Evolutionary conservation across 1,140 invertebrate species (phyloP).

Genomic region (Lerema accius): DNA sequence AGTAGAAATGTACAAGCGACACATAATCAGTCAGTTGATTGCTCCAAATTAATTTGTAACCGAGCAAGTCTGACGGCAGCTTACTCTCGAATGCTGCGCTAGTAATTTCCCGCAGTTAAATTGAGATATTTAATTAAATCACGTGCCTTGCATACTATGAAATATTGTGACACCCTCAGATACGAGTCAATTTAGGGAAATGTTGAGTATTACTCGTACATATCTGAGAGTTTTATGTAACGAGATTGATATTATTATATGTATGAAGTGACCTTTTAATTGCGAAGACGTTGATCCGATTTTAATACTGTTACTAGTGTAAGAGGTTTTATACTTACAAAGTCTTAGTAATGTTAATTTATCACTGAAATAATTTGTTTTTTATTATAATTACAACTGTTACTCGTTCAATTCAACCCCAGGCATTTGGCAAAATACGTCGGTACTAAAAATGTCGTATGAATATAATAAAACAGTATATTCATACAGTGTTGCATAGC

Average conservation of each 20-base stretch:
- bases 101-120: constrained; percentile 15
- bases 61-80: constrained; percentile 1
- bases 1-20: neutral
- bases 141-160: constrained; percentile 13
- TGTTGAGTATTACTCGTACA: neutral
- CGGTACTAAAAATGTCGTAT: too few relatives aligned
- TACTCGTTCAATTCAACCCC: too few relatives aligned
- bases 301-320: too few relatives aligned
- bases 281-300: too few relatives aligned
- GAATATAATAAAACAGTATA: too few relatives aligned
- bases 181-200: neutral
- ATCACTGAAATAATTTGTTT: too few relatives aligned
- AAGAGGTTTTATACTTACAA: too few relatives aligned
- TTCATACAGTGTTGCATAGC: too few relatives aligned
- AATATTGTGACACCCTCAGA: constrained; percentile 1
- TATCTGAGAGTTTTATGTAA: neutral
- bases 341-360: too few relatives aligned
- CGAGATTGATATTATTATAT: neutral
- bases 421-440: too few relatives aligned
- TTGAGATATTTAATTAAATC: constrained; percentile 20
- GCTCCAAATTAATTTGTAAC: constrained; percentile 14
- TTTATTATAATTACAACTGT: too few relatives aligned
- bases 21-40: constrained; percentile 1
- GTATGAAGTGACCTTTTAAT: neutral
- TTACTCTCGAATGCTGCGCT: constrained; percentile 5